Evolutionary conservation across 2,797 vertebrate species (phyloP).

Genomic region (Cossypha caffra): DNA sequence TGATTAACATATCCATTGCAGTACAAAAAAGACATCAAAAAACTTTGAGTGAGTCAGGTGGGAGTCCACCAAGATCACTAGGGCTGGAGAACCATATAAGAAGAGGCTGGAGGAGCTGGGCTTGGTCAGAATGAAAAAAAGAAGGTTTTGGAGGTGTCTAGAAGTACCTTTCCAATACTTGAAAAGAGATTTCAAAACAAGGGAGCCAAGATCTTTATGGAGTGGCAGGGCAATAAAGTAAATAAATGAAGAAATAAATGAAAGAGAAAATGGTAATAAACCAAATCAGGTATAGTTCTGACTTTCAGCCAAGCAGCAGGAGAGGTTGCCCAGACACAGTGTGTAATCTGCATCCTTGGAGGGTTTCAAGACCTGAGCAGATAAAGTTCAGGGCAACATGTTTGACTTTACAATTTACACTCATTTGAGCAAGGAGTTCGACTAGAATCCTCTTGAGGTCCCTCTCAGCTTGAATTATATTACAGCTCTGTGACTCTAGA

Average conservation of each 20-base stretch:
- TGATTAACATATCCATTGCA: neutral
- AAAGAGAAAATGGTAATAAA: neutral
- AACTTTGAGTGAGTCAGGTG: neutral
- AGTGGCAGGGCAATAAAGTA: neutral
- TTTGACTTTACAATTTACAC: neutral
- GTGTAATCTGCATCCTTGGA: neutral
- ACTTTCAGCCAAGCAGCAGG: neutral
- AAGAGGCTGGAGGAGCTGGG: neutral
- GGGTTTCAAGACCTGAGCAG: neutral
- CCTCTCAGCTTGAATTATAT: neutral
- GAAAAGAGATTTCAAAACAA: neutral
- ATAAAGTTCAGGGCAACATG: neutral
- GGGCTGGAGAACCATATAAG: neutral
- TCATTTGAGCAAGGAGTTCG: neutral
- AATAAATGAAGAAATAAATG: neutral
- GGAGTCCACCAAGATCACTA: neutral
- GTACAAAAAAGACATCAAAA: neutral
- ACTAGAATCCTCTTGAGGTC: neutral
- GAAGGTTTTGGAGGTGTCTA: neutral
- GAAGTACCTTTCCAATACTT: neutral
- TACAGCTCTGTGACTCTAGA: neutral
- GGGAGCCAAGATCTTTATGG: neutral
- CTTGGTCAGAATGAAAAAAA: neutral
- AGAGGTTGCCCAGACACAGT: neutral
- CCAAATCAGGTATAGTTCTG: neutral